phyloP scores from a whole-genome alignment of 2,888 invertebrate species.

The Coelopa pilipes region DNA sequence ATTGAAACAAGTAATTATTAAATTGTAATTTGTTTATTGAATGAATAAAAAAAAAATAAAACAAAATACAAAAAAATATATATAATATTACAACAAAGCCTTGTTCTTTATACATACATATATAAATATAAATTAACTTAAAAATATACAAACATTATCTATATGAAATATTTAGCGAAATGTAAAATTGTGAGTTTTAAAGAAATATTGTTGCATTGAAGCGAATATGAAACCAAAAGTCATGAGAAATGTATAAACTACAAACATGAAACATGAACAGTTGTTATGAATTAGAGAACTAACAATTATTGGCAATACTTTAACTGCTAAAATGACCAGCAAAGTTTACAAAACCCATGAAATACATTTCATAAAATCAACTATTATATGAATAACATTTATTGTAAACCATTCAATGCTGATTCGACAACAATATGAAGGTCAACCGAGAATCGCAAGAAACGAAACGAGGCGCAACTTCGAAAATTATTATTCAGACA shows the following conservation, averaged over 20 bases:
- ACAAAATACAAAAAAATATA: constrained; percentile 42
- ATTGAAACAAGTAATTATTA: constrained; percentile 34
- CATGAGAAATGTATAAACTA: constrained; percentile 27
- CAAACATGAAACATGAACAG: not conserved
- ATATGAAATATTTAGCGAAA: constrained; percentile 63
- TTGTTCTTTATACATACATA: constrained; percentile 51
- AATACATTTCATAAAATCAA: too few relatives aligned
- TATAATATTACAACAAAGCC: constrained; percentile 42
- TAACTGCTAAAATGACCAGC: constrained; percentile 39
- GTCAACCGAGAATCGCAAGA: not conserved
- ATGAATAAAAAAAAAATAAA: constrained; percentile 42
- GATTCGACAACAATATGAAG: not conserved
- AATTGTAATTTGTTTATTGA: constrained; percentile 24
- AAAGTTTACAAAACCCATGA: constrained; percentile 31
- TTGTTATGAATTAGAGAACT: not conserved
- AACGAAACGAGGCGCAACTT: not conserved
- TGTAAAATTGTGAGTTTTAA: constrained; percentile 63
- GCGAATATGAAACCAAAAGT: constrained; percentile 39
- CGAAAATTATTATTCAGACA: constrained; percentile 4
- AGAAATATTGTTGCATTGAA: constrained; percentile 61
- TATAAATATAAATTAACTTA: constrained; percentile 45
- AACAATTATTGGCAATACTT: constrained; percentile 26
- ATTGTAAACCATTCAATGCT: not conserved
- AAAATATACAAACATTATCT: constrained; percentile 49
- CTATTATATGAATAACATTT: constrained; percentile 5